These are phyloP conservation scores for Smutsia gigantea DNA, from an alignment of 2,797 vertebrate species.

Conservation along the genomic window DNA sequence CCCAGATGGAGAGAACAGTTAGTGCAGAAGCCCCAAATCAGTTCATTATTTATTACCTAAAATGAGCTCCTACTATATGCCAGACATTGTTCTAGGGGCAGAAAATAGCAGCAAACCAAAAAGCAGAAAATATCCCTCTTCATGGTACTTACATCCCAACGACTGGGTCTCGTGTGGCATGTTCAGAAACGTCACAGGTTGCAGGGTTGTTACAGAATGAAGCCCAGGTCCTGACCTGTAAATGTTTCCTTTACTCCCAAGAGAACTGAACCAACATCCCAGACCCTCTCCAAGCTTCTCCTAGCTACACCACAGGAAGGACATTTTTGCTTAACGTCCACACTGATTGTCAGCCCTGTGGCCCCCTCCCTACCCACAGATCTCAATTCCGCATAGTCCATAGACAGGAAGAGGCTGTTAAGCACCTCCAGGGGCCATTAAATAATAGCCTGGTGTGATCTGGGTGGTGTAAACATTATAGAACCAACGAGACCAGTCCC, in stretches of 20 bases:
- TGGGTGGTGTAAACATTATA: not conserved
- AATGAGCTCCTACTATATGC: not conserved
- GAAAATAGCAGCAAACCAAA: not conserved
- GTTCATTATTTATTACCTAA: not conserved
- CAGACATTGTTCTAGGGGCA: not conserved
- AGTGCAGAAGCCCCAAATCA: not conserved
- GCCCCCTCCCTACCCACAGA: not conserved
- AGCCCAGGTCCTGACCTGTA: not conserved
- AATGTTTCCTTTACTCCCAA: not conserved
- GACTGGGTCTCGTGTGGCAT: rapidly evolving
- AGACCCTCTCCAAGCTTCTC: not conserved
- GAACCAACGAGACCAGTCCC: rapidly evolving
- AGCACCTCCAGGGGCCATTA: not conserved
- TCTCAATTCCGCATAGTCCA: not conserved
- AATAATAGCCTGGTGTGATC: not conserved
- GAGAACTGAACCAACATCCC: not conserved
- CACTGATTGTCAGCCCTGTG: not conserved
- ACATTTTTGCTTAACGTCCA: not conserved
- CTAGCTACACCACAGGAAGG: not conserved
- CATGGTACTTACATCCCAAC: not conserved
- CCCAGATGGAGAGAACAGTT: not conserved
- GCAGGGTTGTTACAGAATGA: not conserved
- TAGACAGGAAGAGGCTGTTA: not conserved
- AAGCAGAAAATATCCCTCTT: not conserved
- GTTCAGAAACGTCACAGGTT: not conserved